Evolutionary conservation across 1,140 invertebrate genomes (phyloP).

Genomic region (Heliconius hewitsoni): DNA sequence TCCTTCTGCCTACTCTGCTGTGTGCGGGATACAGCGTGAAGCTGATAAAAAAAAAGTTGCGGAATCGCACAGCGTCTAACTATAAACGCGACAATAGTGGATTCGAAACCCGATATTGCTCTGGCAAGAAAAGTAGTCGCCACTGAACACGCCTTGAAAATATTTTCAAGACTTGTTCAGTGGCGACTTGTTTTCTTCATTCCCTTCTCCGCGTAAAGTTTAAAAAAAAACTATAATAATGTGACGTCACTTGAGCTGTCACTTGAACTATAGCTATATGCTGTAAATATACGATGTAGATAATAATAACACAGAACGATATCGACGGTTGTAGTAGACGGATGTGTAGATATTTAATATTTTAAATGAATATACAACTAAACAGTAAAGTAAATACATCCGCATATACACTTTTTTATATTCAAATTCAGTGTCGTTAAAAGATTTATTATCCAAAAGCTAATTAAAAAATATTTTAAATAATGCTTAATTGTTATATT

Average conservation of each 20-base stretch:
- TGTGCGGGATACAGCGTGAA: too few relatives aligned
- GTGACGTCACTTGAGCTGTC: constrained; percentile 1
- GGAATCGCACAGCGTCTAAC: too few relatives aligned
- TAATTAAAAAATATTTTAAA: not conserved
- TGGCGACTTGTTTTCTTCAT: too few relatives aligned
- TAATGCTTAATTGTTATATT: not conserved
- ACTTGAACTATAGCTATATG: not conserved
- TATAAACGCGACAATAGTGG: too few relatives aligned
- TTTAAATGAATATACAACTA: not conserved
- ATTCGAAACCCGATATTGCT: too few relatives aligned
- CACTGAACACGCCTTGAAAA: too few relatives aligned
- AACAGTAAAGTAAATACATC: not conserved
- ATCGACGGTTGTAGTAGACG: not conserved
- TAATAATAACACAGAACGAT: not conserved
- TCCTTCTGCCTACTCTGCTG: too few relatives aligned
- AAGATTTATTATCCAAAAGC: not conserved
- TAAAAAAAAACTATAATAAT: not conserved
- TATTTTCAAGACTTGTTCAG: too few relatives aligned
- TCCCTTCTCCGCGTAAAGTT: not conserved
- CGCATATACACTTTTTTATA: not conserved
- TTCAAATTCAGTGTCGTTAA: not conserved
- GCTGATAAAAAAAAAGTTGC: too few relatives aligned
- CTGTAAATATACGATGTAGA: not conserved
- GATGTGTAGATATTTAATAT: not conserved
- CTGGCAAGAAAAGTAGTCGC: too few relatives aligned